Conservation (phyloP, 2,888 invertebrate species). For the Hirtodrosophila confusa region DNA sequence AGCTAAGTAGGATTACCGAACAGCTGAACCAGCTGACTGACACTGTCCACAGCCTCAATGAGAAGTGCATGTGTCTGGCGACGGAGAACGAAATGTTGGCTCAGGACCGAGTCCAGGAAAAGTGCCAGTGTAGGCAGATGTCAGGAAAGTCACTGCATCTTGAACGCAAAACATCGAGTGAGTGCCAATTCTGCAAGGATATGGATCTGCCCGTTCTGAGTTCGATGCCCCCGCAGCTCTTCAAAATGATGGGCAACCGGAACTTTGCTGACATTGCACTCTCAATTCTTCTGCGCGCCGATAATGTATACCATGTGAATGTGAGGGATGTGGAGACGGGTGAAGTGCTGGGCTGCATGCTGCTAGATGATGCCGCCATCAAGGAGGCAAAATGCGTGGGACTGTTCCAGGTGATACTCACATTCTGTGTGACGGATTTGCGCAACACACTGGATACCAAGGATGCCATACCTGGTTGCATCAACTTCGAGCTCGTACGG, state of each 20-base stretch:
- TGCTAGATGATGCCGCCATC: slow-evolving; percentile 64
- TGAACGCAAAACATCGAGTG: slow-evolving; percentile 34
- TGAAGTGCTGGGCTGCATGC: slow-evolving; percentile 58
- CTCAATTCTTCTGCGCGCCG: slow-evolving; percentile 62
- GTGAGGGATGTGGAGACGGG: slow-evolving; percentile 47
- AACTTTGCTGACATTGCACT: slow-evolving; percentile 45
- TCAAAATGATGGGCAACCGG: slow-evolving; percentile 30
- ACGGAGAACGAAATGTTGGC: not conserved
- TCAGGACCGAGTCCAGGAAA: not conserved
- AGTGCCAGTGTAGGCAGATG: too few relatives aligned
- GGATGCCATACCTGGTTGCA: slow-evolving; percentile 28
- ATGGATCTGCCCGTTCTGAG: slow-evolving; percentile 19
- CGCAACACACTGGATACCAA: slow-evolving; percentile 34
- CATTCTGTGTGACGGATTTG: slow-evolving; percentile 57
- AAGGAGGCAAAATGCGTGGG: slow-evolving; percentile 43
- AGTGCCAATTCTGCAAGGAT: slow-evolving; percentile 56
- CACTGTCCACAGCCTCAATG: slow-evolving; percentile 11
- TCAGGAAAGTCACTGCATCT: not conserved
- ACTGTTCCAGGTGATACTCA: slow-evolving; percentile 57
- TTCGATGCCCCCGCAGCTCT: slow-evolving; percentile 40
- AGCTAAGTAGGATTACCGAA: slow-evolving; percentile 27
- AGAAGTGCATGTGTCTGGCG: slow-evolving; percentile 9
- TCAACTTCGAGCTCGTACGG: slow-evolving; percentile 51
- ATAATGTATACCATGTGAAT: slow-evolving; percentile 75
- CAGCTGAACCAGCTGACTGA: slow-evolving; percentile 21